Base-by-base conservation (phyloP, 2,888 invertebrate genomes). In the Ommatoiulus sabulosus region DNA sequence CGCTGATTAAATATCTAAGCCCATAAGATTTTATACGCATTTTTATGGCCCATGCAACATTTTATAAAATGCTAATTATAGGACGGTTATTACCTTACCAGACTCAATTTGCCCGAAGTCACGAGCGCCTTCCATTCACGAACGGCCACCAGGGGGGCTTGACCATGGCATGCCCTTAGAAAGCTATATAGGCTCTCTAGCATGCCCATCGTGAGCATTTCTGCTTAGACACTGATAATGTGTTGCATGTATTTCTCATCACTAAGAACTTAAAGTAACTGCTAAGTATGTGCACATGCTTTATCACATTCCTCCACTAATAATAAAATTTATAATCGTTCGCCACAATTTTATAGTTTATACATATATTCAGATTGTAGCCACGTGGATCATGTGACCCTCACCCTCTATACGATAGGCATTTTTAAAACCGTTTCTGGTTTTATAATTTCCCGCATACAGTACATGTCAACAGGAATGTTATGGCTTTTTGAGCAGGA, bases 261-360 rank as follows among this genome's bases (percentile, higher is more conserved):
- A 35, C 80, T 80, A 80, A 80, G 80, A 80, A 80, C 35, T 80
- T 35, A 80, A 80, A n/a, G n/a, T 80, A 80, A 15, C 80, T 72
- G 72, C 72, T 3, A 72, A 72, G 72, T 72, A 10, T 24, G 72
- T 3, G 80, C 35, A 80, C 80, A 35, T 80, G 80, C 80, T 80
- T 80, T 80, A 80, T 80, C 80, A 80, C 80, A 80, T 80, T 80
- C 80, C 80, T 80, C 80, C 10, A 80, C 80, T 8, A 80, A 35
- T 80, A 80, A 80, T 80, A 80, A 80, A 80, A 80, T 80, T 80
- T 80, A 80, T 80, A 80, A 80, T 80, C 80, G 80, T 10, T 35
- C 35, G 15, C 80, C 35, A 15, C 80, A 24, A 12, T 80, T 80
- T 80, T 80, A 80, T 80, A 80, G 80, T 80, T 80, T 80, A 80